Evolutionary conservation across 2,888 invertebrate species (phyloP).

Genomic region (Pammene aurita): DNA sequence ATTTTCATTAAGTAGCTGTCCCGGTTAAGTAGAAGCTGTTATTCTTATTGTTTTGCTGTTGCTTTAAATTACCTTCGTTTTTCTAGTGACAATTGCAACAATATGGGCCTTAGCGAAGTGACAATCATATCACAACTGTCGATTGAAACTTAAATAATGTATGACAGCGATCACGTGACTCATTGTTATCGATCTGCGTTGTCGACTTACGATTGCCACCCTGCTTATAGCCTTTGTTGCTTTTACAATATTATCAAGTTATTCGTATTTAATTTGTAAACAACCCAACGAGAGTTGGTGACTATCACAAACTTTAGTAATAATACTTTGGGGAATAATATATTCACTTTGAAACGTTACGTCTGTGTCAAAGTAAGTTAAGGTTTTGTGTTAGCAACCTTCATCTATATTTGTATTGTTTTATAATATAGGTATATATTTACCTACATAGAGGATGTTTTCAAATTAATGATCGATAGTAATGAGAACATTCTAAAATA

Average conservation of each 20-base stretch:
- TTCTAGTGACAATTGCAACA: not conserved
- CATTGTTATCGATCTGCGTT: too few relatives aligned
- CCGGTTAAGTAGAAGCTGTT: conserved; percentile 35
- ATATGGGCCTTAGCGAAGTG: not conserved
- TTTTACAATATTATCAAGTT: not conserved
- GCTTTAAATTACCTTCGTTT: not conserved
- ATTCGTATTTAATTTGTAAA: conserved; percentile 7
- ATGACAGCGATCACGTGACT: too few relatives aligned
- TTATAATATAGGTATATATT: not conserved
- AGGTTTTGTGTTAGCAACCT: conserved; percentile 1
- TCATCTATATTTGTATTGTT: not conserved
- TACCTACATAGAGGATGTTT: too few relatives aligned
- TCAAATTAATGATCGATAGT: not conserved
- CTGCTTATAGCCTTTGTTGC: not conserved
- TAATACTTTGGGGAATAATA: not conserved
- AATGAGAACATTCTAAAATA: not conserved
- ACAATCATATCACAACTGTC: too few relatives aligned
- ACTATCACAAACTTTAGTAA: conserved; percentile 11
- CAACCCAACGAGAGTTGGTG: not conserved
- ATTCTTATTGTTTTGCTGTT: conserved; percentile 30
- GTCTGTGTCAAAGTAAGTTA: conserved; percentile 1
- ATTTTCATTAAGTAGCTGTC: conserved; percentile 64
- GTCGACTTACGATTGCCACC: too few relatives aligned
- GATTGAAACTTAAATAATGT: too few relatives aligned
- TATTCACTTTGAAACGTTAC: conserved; percentile 4